phyloP scores from a whole-genome alignment of 2,888 invertebrate species.

The Andricus curvator region DNA sequence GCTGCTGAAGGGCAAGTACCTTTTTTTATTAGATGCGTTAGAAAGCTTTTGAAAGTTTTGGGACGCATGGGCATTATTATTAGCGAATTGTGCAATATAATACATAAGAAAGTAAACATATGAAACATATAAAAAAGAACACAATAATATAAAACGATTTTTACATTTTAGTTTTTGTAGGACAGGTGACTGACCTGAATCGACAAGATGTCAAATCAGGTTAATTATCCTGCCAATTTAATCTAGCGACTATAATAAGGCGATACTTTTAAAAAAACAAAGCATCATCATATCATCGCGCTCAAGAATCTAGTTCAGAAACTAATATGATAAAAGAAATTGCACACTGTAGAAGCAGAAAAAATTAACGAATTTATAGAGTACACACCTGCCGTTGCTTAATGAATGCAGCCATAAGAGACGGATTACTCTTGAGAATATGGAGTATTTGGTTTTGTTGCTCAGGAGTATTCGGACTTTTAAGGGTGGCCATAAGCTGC shows the following conservation, averaged over 20 bases:
- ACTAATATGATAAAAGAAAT: slow-evolving; percentile 25
- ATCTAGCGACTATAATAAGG: neutral
- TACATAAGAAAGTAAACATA: slow-evolving; percentile 3
- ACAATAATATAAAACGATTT: neutral
- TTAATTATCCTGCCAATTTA: slow-evolving; percentile 36
- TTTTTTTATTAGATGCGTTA: slow-evolving; percentile 48
- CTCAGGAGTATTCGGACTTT: slow-evolving; percentile 93
- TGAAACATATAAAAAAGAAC: neutral
- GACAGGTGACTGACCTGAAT: slow-evolving; percentile 26
- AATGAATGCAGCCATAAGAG: slow-evolving; percentile 96
- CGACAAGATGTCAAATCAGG: slow-evolving; percentile 14
- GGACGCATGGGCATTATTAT: neutral
- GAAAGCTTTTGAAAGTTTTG: slow-evolving; percentile 11
- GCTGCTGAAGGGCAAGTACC: slow-evolving; percentile 72
- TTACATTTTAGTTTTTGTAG: neutral
- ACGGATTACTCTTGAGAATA: slow-evolving; percentile 95
- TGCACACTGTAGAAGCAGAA: slow-evolving; percentile 6
- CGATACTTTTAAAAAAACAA: neutral
- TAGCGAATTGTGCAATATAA: neutral
- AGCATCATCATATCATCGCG: slow-evolving; percentile 27
- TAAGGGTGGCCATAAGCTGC: slow-evolving; percentile 90
- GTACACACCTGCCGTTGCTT: slow-evolving; percentile 87
- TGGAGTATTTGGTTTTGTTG: slow-evolving; percentile 94
- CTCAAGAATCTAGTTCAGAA: neutral
- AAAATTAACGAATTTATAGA: slow-evolving; percentile 12